Evolutionary conservation across 2,113 vertebrate genomes (phyloP).

Genomic region (Pampusana beccarii): DNA sequence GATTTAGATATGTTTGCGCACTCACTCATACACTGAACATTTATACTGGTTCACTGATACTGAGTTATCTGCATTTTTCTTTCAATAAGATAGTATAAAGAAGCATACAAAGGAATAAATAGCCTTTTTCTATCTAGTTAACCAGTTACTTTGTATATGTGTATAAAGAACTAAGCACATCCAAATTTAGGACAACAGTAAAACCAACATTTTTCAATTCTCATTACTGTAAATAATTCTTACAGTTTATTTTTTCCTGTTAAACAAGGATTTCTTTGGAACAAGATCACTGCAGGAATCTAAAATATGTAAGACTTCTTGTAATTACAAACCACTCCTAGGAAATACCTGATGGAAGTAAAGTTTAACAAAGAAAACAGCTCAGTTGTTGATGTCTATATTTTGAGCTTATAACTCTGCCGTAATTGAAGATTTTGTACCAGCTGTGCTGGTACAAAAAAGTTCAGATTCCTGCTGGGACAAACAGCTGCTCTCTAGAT

Average conservation of each 20-base stretch:
- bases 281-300: neutral
- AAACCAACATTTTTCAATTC: neutral
- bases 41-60: neutral
- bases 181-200: neutral
- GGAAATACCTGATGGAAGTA: neutral
- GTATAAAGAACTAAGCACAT: neutral
- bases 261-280: neutral
- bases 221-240: neutral
- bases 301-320: neutral
- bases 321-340: neutral
- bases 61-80: neutral
- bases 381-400: neutral
- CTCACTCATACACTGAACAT: neutral
- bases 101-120: neutral
- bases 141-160: neutral
- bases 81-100: neutral
- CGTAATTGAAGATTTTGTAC: slow-evolving; percentile 30
- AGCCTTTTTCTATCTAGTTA: neutral
- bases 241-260: neutral
- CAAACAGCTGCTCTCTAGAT: slow-evolving; percentile 29
- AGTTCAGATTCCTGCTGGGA: slow-evolving; percentile 49
- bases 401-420: slow-evolving; percentile 18
- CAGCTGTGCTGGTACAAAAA: slow-evolving; percentile 37
- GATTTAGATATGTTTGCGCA: neutral
- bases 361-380: slow-evolving; percentile 19